Evolutionary conservation across 2,888 invertebrate species (phyloP), one percentile per base, ranked within the genome.

Genomic region (Xanthia togata): DNA sequence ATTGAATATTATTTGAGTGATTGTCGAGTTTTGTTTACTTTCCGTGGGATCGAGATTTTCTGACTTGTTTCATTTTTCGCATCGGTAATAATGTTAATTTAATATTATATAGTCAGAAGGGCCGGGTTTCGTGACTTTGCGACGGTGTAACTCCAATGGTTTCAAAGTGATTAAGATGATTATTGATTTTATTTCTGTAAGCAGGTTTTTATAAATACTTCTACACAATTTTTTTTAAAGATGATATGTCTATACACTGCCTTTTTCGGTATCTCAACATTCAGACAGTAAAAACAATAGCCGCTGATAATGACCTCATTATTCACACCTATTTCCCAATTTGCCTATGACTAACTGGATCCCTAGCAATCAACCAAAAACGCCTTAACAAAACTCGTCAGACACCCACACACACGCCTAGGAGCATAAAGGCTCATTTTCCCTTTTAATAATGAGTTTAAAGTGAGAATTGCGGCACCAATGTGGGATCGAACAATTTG

Each of bases 401-500:
- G 14, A 53, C 72, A 17, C 9, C 23, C 31, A 77, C 50, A 62
- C 31, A 77, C 38, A 63, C 59, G 8, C 47, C 38, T 71, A 59
- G 57, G 2, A 11, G 47, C 12, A 26, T n/a, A 23, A 65, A 70
- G 35, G 60, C 31, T 41, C 26, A 71, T 78, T 73, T 82, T 26
- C n/a, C 44, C 57, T 69, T 65, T 68, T 71, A 77, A 55, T 70
- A 63, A 74, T 73, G 70, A 85, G 60, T 83, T 78, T 65, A 77
- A 82, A 73, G 47, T 80, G 55, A 53, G 57, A 74, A 70, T 76
- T 65, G 57, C 47, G 53, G 73, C 14, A n/a, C 44, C 62, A 60
- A 82, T 82, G 85, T 63, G 68, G 70, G 74, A 50, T 78, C 75
- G 62, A 35, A 81, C 74, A 76, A 68, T 86, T 86, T 77, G 79